Percentiles rank a stretch among this genome's conserved stretches.
Conservation (phyloP, 2,113 vertebrate genomes). For the Dipodomys spectabilis region DNA sequence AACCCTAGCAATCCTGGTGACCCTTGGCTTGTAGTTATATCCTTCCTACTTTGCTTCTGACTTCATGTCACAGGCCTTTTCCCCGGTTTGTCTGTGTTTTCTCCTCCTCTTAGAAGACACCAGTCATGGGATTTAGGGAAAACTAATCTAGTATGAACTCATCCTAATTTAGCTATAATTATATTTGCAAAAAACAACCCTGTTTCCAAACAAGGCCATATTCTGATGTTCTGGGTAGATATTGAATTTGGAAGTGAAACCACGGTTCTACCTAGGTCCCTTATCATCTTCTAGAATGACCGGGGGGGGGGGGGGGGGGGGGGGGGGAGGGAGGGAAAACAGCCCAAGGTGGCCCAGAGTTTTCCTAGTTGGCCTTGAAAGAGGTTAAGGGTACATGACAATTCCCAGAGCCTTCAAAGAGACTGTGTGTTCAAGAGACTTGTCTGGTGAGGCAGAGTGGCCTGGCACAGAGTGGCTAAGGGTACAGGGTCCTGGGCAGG, state of each 20-base stretch:
- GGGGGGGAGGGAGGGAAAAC: not conserved
- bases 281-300: not conserved
- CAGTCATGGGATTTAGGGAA: not conserved
- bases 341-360: not conserved
- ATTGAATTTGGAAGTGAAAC: not conserved
- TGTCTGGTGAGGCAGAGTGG: not conserved
- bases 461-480: fast-evolving
- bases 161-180: not conserved
- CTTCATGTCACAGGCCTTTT: not conserved
- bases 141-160: not conserved
- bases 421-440: not conserved
- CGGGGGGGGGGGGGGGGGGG: not conserved
- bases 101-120: not conserved
- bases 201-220: not conserved
- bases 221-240: not conserved
- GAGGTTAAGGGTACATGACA: not conserved
- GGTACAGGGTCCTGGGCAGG: not conserved
- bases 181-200: not conserved
- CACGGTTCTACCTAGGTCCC: not conserved
- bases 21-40: not conserved
- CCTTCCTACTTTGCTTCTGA: not conserved
- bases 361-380: not conserved
- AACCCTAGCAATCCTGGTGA: not conserved
- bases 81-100: not conserved
- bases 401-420: not conserved